Evolutionary conservation across 2,113 vertebrate genomes (phyloP), one percentile per base, ranked within the genome.

Genomic region (Clinocottus analis): DNA sequence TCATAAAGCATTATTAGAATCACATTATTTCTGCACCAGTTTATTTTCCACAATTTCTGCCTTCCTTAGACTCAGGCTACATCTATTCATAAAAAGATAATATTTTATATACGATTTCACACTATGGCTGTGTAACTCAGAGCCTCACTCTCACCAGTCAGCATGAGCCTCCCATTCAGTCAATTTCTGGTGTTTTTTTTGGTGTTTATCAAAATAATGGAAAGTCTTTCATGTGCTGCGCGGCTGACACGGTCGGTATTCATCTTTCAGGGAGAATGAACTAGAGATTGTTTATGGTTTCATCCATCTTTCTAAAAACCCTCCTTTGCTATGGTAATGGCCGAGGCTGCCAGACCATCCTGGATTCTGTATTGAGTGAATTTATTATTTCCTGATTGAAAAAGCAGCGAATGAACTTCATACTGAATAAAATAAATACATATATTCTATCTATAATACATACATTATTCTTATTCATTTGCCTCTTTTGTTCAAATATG

Each of bases 131-230:
- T 41, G 47, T 76, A 67, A 71, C 23, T 43, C 56, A 49, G 2
- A 80, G 59, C 75, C 53, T 16, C 65, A 77, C 53, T 76, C 65
- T 67, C 65, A 71, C 72, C 56, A 62, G 45, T 66, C 58, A 53
- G 56, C 53, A 58, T 21, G n/a, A 79, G 67, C 45, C 0, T 78
- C 72, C 63, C 31, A 6, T 78, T 72, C 71, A 45, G 63, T 81
- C 58, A 49, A 43, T 80, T 84, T 81, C 55, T 77, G 19, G 56
- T 85, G 67, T 33, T 29, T 17, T 79, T 68, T 85, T 74, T 66
- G 53, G 71, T 79, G 66, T 91, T 90, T 77, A 87, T 85, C 55
- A 53, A 53, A 79, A 76, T 88, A 81, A 93, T 84, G 70, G 63
- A 88, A 83, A 77, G 60, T 31, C 72, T 87, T 87, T 91, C 80